Evolutionary conservation across 2,113 vertebrate species (phyloP).

Genomic region (Anseranas semipalmata): DNA sequence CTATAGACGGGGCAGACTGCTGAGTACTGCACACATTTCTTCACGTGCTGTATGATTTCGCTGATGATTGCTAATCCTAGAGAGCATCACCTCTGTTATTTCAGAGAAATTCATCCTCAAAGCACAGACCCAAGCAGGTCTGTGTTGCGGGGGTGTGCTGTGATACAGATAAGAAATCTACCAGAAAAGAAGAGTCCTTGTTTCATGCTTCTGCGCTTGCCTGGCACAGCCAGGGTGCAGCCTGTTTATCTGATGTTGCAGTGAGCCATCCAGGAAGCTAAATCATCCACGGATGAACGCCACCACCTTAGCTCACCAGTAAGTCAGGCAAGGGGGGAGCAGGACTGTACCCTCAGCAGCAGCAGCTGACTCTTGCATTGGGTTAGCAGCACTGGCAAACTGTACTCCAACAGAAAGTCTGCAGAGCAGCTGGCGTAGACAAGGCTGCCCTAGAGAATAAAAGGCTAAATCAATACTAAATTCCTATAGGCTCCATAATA

Average conservation of each 20-base stretch:
- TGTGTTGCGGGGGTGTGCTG: not conserved
- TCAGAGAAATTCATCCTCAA: not conserved
- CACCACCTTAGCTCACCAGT: not conserved
- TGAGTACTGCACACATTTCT: not conserved
- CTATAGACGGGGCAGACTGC: not conserved
- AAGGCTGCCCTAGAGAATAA: not conserved
- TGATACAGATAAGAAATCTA: not conserved
- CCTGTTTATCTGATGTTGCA: not conserved
- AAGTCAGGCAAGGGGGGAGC: not conserved
- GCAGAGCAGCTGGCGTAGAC: not conserved
- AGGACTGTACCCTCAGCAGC: not conserved
- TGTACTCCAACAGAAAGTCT: not conserved
- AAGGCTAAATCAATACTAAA: not conserved
- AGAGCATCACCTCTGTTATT: not conserved
- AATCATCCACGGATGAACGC: not conserved
- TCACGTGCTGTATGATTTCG: not conserved
- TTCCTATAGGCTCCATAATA: not conserved
- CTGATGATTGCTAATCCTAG: not conserved
- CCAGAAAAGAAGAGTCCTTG: not conserved
- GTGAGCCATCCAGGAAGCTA: not conserved
- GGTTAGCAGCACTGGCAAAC: not conserved
- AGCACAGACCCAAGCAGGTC: accelerated
- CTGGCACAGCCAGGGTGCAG: not conserved
- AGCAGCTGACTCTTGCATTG: not conserved
- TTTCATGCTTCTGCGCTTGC: not conserved